phyloP scores from a whole-genome alignment of 2,797 vertebrate genomes.

The Diplodus puntazzo region DNA sequence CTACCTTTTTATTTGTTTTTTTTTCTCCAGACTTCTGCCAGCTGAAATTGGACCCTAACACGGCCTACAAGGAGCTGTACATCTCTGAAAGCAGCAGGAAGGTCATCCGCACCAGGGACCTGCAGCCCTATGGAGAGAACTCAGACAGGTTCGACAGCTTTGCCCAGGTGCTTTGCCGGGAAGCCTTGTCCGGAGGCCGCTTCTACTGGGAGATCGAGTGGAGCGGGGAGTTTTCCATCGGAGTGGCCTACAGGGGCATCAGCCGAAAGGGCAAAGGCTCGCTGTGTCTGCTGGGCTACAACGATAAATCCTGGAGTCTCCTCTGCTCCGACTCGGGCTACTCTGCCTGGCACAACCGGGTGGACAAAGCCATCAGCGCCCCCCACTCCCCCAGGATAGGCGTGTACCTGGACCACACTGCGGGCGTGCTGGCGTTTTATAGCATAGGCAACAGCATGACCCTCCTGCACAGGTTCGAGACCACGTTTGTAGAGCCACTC shows the following conservation, averaged over 20 bases:
- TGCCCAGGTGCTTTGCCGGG: constrained; percentile 87
- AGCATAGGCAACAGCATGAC: constrained; percentile 86
- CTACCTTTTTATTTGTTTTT: too few species aligned
- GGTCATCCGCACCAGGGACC: constrained; percentile 85
- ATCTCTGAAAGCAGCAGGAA: constrained; percentile 85
- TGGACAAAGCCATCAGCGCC: constrained; percentile 81
- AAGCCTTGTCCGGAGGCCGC: constrained; percentile 84
- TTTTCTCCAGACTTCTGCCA: constrained; percentile 84
- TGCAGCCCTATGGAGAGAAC: constrained; percentile 84
- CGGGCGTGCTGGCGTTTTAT: constrained; percentile 86
- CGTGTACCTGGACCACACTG: constrained; percentile 86
- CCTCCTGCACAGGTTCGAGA: constrained; percentile 87
- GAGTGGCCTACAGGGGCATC: constrained; percentile 85
- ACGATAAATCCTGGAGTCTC: constrained; percentile 89
- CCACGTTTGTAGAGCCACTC: constrained; percentile 84
- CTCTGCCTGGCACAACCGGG: constrained; percentile 88
- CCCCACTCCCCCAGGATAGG: constrained; percentile 87
- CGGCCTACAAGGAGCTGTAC: constrained; percentile 87
- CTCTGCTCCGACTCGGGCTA: constrained; percentile 87
- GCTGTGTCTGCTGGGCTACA: constrained; percentile 87
- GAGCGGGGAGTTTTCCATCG: constrained; percentile 88
- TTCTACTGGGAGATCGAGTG: constrained; percentile 91
- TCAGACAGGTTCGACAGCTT: constrained; percentile 87
- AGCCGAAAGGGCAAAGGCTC: constrained; percentile 89
- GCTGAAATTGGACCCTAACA: constrained; percentile 82